A percentile compares a stretch with the other conserved stretches of the same genome.
phyloP scores from a whole-genome alignment of 2,888 invertebrate genomes.

The Eupithecia pulchellata region DNA sequence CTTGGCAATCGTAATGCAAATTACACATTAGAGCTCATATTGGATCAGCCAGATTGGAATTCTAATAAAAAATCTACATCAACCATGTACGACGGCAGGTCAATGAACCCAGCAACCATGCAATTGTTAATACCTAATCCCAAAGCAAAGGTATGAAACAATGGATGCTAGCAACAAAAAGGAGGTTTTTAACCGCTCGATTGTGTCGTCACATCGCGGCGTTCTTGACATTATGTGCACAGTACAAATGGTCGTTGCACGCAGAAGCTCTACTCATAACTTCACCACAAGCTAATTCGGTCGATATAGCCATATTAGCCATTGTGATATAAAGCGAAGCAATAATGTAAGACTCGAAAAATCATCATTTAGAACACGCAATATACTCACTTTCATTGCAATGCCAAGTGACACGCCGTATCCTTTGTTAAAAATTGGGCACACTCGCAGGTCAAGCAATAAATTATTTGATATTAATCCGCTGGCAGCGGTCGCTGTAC shows the following conservation, averaged over 20 bases:
- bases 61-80: slow-evolving; percentile 42
- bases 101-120: slow-evolving; percentile 50
- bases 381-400: slow-evolving; percentile 10
- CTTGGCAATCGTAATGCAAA: slow-evolving; percentile 42
- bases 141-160: slow-evolving; percentile 59
- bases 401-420: neutral
- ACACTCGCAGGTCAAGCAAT: slow-evolving; percentile 32
- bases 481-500: slow-evolving; percentile 28
- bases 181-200: slow-evolving; percentile 56
- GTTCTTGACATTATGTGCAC: slow-evolving; percentile 53
- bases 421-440: slow-evolving; percentile 27
- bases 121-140: slow-evolving; percentile 60
- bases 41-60: slow-evolving; percentile 39
- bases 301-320: neutral
- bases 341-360: neutral
- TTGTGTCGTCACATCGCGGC: slow-evolving; percentile 56
- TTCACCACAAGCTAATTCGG: slow-evolving; percentile 4
- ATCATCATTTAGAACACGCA: neutral
- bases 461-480: slow-evolving; percentile 39
- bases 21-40: slow-evolving; percentile 38
- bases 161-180: slow-evolving; percentile 60
- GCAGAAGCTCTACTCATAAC: slow-evolving; percentile 1
- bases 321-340: neutral
- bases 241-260: slow-evolving; percentile 1
- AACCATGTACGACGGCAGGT: slow-evolving; percentile 45